Evolutionary conservation across 2,797 vertebrate species (phyloP).

Genomic region (Coluber constrictor): DNA sequence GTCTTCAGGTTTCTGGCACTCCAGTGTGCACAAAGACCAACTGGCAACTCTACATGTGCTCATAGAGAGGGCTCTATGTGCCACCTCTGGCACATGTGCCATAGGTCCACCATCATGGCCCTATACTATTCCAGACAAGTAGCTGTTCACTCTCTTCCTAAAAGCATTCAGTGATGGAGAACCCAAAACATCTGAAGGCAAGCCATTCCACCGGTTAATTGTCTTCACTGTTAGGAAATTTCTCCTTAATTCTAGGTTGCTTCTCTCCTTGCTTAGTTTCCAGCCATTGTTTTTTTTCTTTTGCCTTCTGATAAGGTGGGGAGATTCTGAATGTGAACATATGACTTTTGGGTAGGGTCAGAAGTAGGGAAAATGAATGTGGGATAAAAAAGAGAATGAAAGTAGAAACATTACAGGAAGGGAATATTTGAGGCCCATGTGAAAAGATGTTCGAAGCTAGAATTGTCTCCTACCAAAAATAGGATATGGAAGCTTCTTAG

Average conservation of each 20-base stretch:
- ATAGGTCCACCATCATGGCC: no score
- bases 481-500: background rate
- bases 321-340: background rate
- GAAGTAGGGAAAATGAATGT: background rate
- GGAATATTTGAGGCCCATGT: background rate
- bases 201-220: background rate
- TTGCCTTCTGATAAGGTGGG: background rate
- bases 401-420: background rate
- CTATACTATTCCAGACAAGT: background rate
- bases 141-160: background rate
- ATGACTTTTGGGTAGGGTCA: background rate
- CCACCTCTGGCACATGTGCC: no score
- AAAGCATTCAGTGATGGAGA: background rate
- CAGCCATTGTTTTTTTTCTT: background rate
- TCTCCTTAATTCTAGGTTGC: background rate
- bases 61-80: no score
- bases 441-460: background rate
- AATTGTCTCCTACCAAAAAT: background rate
- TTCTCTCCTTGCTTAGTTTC: background rate
- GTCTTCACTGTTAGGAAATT: background rate
- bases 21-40: no score
- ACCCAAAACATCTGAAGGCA: background rate
- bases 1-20: no score
- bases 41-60: fast-evolving
- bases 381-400: background rate